A percentile compares a stretch with the other conserved stretches of the same genome.
Conservation (phyloP, 2,113 vertebrate genomes). For the Mungos mungo region DNA sequence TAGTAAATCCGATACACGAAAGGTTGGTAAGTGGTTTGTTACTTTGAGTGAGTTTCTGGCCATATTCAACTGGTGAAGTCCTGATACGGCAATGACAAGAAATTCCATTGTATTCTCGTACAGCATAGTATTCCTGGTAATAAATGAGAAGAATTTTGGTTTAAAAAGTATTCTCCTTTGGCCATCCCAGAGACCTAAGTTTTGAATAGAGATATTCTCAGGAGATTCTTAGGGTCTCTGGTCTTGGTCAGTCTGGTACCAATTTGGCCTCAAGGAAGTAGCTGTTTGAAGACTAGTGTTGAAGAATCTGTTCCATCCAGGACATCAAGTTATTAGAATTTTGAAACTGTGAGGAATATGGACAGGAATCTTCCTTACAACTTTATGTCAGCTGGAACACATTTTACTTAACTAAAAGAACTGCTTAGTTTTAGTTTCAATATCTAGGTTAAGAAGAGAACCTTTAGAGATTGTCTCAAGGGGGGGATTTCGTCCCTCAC, state of each 20-base stretch:
- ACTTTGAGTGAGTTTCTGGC: neutral
- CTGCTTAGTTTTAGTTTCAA: slow-evolving; percentile 28
- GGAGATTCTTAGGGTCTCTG: neutral
- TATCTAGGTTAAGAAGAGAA: slow-evolving; percentile 13
- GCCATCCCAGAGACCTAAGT: neutral
- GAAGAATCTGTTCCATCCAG: neutral
- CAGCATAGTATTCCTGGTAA: neutral
- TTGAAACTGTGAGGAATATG: neutral
- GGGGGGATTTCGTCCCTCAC: neutral
- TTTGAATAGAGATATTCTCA: neutral
- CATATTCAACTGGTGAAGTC: neutral
- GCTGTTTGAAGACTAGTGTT: neutral
- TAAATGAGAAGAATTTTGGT: neutral
- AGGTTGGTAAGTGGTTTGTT: neutral
- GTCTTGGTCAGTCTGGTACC: neutral
- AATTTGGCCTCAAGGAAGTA: neutral
- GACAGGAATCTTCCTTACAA: neutral
- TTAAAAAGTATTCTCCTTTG: neutral
- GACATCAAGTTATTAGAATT: neutral
- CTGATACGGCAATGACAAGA: neutral
- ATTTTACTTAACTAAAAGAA: neutral
- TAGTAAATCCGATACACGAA: neutral
- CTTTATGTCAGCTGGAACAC: neutral
- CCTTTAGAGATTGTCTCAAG: slow-evolving; percentile 9
- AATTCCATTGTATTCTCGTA: neutral